phyloP scores from a whole-genome alignment of 2,113 vertebrate genomes.

The Mola mola region DNA sequence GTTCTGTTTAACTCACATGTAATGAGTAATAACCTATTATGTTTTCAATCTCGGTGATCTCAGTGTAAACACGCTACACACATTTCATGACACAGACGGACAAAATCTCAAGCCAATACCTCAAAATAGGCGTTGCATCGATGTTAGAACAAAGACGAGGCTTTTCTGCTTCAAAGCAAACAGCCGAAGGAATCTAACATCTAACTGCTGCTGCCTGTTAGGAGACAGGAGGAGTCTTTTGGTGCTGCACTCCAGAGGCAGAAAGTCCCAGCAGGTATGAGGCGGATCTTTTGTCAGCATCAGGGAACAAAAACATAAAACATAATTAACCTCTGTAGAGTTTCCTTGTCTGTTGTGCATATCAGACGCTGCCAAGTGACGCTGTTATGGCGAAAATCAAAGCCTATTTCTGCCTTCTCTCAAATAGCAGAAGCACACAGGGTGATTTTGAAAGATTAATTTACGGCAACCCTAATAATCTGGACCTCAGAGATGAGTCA shows the following conservation, averaged over 20 bases:
- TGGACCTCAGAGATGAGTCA: too few species aligned
- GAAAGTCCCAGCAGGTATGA: constrained; percentile 62
- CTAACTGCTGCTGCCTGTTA: constrained; percentile 36
- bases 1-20: neutral
- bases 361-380: constrained; percentile 31
- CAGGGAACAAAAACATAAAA: constrained; percentile 46
- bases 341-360: constrained; percentile 27
- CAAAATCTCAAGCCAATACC: constrained; percentile 2
- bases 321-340: constrained; percentile 47
- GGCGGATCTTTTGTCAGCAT: constrained; percentile 56
- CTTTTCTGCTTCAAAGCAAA: constrained; percentile 56
- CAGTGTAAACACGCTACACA: neutral
- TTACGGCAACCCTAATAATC: too few species aligned
- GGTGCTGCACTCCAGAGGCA: constrained; percentile 56
- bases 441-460: constrained; percentile 11
- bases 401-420: neutral
- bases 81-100: neutral
- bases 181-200: constrained; percentile 56
- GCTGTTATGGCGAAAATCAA: constrained; percentile 15
- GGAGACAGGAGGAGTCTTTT: constrained; percentile 50
- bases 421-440: neutral
- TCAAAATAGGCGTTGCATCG: constrained; percentile 21
- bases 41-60: neutral
- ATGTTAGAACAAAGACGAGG: constrained; percentile 56
- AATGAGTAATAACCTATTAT: neutral